phyloP scores from a whole-genome alignment of 1,140 invertebrate genomes.

The Achatina immaculata region DNA sequence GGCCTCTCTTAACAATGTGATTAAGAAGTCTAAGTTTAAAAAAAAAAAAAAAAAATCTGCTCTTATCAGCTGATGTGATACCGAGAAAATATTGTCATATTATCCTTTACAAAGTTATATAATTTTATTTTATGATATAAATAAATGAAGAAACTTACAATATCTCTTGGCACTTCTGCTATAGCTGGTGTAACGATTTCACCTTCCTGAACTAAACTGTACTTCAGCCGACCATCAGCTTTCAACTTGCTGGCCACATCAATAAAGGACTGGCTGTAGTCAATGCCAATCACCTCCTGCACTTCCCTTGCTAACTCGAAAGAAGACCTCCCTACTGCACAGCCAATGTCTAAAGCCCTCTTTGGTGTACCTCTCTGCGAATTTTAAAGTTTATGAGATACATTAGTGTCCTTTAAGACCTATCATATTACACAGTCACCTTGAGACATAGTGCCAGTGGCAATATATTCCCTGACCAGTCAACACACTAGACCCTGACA shows the following conservation, averaged over 20 bases:
- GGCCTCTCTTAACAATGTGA: too few relatives aligned
- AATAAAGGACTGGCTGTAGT: conserved; percentile 69
- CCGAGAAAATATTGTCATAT: too few relatives aligned
- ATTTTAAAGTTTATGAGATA: too few relatives aligned
- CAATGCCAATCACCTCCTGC: conserved; percentile 68
- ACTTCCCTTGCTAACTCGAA: conserved; percentile 68
- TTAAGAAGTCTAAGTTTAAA: too few relatives aligned
- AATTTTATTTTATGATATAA: too few relatives aligned
- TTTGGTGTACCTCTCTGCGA: conserved; percentile 52
- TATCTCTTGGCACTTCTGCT: conserved; percentile 50
- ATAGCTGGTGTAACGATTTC: conserved; percentile 52
- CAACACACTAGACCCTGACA: too few relatives aligned
- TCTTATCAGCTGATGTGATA: too few relatives aligned
- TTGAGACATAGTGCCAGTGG: too few relatives aligned
- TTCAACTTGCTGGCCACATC: conserved; percentile 67
- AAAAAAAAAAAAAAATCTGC: too few relatives aligned
- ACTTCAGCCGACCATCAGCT: conserved; percentile 50
- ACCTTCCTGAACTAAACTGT: conserved; percentile 61
- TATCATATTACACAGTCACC: too few relatives aligned
- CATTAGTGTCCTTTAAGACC: background rate
- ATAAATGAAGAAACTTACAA: conserved; percentile 50
- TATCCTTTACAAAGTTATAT: too few relatives aligned
- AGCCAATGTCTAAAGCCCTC: conserved; percentile 69
- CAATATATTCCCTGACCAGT: too few relatives aligned
- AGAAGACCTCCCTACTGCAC: conserved; percentile 69